Evolutionary conservation across 1,140 invertebrate genomes (phyloP).

Genomic region (Meloidogyne hapla): DNA sequence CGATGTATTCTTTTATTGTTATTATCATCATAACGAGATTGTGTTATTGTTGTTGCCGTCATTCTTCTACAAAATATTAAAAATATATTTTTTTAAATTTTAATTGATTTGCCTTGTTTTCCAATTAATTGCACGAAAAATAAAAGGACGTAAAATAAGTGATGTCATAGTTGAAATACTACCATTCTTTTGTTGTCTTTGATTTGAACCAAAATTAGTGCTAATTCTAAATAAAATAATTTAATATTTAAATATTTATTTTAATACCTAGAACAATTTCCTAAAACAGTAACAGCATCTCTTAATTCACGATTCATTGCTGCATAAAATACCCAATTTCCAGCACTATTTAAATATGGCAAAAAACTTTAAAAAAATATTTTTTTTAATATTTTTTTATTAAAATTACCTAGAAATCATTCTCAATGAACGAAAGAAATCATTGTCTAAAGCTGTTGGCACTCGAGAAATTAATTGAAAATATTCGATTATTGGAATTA

Average conservation of each 20-base stretch:
- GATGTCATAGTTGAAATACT: neutral
- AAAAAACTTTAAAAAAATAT: conserved; percentile 38
- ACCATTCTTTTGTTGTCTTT: conserved; percentile 2
- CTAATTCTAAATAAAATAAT: neutral
- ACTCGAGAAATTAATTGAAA: conserved; percentile 34
- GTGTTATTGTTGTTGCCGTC: neutral
- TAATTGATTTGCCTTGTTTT: neutral
- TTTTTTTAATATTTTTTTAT: conserved; percentile 12
- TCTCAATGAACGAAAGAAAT: conserved; percentile 37
- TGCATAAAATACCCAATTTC: conserved; percentile 57
- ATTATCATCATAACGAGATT: neutral
- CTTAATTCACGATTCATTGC: conserved; percentile 39
- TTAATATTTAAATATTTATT: neutral
- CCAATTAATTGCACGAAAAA: neutral
- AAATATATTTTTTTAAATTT: neutral
- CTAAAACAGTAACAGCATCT: neutral
- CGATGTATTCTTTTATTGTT: neutral
- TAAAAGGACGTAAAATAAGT: neutral
- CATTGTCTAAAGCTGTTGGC: conserved; percentile 19
- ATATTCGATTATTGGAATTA: conserved; percentile 47
- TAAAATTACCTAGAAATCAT: conserved; percentile 43
- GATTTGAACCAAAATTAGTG: neutral
- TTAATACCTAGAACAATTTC: neutral
- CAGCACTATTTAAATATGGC: conserved; percentile 50
- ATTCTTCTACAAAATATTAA: neutral